These are phyloP conservation scores for Ashinkailepas kermadecensis DNA, from an alignment of 2,888 invertebrate species.

Conservation along the genomic window DNA sequence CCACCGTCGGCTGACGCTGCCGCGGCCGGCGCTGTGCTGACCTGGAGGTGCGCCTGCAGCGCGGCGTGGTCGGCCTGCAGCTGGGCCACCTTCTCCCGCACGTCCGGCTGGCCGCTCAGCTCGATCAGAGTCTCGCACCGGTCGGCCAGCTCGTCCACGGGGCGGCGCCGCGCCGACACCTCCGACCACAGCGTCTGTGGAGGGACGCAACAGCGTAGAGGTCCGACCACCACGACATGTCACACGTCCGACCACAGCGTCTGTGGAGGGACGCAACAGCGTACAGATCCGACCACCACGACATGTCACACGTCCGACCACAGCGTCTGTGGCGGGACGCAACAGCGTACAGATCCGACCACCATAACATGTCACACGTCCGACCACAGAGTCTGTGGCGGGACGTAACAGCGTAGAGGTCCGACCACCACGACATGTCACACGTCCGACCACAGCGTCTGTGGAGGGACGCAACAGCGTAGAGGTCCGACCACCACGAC, in stretches of 20 bases:
- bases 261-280: too few relatives aligned
- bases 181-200: conserved; percentile 60
- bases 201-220: neutral
- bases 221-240: too few relatives aligned
- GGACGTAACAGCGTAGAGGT: too few relatives aligned
- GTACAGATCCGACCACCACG: neutral
- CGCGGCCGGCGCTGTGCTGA: conserved; percentile 35
- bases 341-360: too few relatives aligned
- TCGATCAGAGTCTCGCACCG: conserved; percentile 80
- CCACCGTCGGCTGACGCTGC: neutral
- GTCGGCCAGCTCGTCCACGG: conserved; percentile 75
- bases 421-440: too few relatives aligned
- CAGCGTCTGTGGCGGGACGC: too few relatives aligned
- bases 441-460: too few relatives aligned
- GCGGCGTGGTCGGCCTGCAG: conserved; percentile 73
- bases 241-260: too few relatives aligned
- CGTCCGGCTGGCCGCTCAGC: conserved; percentile 72
- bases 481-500: too few relatives aligned
- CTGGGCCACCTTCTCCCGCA: conserved; percentile 76
- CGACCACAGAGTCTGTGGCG: neutral
- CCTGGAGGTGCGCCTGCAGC: conserved; percentile 68
- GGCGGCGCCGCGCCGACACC: conserved; percentile 64
- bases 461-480: too few relatives aligned
- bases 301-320: too few relatives aligned
- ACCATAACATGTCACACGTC: too few relatives aligned